Conservation (phyloP, 2,113 vertebrate species). For the Malurus melanocephalus region DNA sequence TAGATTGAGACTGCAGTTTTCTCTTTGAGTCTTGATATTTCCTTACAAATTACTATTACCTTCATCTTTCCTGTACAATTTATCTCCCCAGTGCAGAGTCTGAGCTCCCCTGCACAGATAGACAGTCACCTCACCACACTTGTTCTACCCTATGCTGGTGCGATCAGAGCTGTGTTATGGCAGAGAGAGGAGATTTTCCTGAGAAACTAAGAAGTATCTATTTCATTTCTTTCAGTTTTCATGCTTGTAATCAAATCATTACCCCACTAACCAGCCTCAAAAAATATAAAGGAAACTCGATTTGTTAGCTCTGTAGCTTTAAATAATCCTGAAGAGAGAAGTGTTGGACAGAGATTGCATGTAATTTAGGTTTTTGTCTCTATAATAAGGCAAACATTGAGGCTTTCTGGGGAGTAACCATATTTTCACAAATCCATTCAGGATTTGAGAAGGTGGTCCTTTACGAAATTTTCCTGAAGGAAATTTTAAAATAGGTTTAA, state of each 20-base stretch:
- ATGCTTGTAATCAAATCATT: not conserved
- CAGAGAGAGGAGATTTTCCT: not conserved
- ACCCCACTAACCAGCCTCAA: not conserved
- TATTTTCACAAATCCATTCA: not conserved
- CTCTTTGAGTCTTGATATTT: not conserved
- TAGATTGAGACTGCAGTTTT: not conserved
- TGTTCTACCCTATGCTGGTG: not conserved
- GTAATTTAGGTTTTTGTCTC: not conserved
- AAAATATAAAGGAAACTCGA: not conserved
- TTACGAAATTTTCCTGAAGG: not conserved
- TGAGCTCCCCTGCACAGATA: not conserved
- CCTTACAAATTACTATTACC: not conserved
- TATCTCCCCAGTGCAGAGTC: not conserved
- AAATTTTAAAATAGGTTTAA: not conserved
- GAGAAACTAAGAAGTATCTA: conserved; percentile 17
- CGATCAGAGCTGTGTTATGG: not conserved
- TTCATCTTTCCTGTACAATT: not conserved
- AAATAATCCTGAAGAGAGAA: conserved; percentile 32
- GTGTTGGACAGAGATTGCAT: not conserved
- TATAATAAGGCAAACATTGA: not conserved
- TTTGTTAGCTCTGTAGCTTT: conserved; percentile 10
- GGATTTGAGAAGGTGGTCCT: not conserved
- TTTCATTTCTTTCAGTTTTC: conserved; percentile 18
- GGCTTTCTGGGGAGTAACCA: not conserved
- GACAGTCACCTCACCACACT: not conserved